These are phyloP conservation scores for Pollenia labialis DNA, from an alignment of 2,888 invertebrate species.

Conservation along the genomic window DNA sequence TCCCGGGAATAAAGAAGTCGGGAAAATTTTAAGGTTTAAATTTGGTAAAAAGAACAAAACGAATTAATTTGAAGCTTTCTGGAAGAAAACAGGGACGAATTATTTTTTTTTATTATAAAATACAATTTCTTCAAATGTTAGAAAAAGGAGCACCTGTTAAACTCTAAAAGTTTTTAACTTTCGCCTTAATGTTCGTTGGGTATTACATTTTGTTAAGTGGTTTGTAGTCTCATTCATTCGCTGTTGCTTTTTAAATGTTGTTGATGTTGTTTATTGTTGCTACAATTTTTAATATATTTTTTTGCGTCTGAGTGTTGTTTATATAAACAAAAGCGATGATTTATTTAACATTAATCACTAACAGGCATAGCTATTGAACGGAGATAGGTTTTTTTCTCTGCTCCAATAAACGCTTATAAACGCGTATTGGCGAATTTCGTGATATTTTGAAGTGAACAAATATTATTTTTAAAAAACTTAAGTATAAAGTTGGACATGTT, in stretches of 20 bases:
- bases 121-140: too few species aligned
- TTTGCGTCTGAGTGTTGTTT: constrained; percentile 49
- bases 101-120: too few species aligned
- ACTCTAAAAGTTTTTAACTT: too few species aligned
- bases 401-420: constrained; percentile 7
- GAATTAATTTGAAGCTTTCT: too few species aligned
- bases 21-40: too few species aligned
- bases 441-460: neutral
- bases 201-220: constrained; percentile 36
- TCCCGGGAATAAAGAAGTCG: too few species aligned
- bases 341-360: constrained; percentile 67
- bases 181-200: constrained; percentile 15
- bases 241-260: constrained; percentile 40
- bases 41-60: too few species aligned
- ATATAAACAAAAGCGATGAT: constrained; percentile 72
- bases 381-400: constrained; percentile 29
- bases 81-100: too few species aligned
- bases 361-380: constrained; percentile 60
- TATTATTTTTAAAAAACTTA: neutral
- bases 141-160: too few species aligned
- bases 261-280: constrained; percentile 58
- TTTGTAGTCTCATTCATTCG: constrained; percentile 31
- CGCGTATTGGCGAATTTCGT: neutral
- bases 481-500: neutral
- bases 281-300: constrained; percentile 11